Conservation (phyloP, 2,113 vertebrate genomes). For the Meriones unguiculatus region DNA sequence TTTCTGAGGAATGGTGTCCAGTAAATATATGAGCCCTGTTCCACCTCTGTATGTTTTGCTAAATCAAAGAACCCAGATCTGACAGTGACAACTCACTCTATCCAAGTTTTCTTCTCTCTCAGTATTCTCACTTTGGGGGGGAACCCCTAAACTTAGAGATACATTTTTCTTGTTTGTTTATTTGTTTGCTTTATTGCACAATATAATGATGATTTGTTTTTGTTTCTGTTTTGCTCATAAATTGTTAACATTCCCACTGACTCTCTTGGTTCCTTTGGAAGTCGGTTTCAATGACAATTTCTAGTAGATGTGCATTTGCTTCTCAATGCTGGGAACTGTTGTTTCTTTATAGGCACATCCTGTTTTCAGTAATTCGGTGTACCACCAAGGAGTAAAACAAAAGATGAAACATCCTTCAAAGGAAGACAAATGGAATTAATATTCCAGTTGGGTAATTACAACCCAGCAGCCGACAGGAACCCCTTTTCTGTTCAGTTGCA, state of each 20-base stretch:
- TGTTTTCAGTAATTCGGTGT: slow-evolving; percentile 77
- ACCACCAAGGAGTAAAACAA: slow-evolving; percentile 61
- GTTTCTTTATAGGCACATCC: slow-evolving; percentile 29
- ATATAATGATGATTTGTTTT: not conserved
- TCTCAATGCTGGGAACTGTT: slow-evolving; percentile 42
- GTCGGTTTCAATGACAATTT: slow-evolving; percentile 31
- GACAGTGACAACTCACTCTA: slow-evolving; percentile 38
- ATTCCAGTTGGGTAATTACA: slow-evolving; percentile 62
- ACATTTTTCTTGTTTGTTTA: not conserved
- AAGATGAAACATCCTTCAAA: slow-evolving; percentile 21
- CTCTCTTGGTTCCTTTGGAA: slow-evolving; percentile 52
- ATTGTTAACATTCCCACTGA: slow-evolving; percentile 50
- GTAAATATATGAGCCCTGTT: slow-evolving; percentile 59
- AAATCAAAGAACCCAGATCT: slow-evolving; percentile 26
- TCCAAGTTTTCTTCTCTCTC: slow-evolving; percentile 40
- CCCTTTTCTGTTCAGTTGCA: slow-evolving; percentile 26
- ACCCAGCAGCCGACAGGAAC: not conserved
- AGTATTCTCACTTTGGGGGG: not conserved
- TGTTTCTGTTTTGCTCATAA: not conserved
- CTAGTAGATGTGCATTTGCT: not conserved
- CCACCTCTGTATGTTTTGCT: slow-evolving; percentile 56
- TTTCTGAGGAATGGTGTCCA: not conserved
- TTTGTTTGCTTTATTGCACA: slow-evolving; percentile 16
- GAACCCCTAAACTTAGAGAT: not conserved
- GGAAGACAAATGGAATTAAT: slow-evolving; percentile 75